Evolutionary conservation across 2,888 invertebrate species (phyloP), one percentile per base, ranked within the genome.

Genomic region (Eupithecia dodoneata): DNA sequence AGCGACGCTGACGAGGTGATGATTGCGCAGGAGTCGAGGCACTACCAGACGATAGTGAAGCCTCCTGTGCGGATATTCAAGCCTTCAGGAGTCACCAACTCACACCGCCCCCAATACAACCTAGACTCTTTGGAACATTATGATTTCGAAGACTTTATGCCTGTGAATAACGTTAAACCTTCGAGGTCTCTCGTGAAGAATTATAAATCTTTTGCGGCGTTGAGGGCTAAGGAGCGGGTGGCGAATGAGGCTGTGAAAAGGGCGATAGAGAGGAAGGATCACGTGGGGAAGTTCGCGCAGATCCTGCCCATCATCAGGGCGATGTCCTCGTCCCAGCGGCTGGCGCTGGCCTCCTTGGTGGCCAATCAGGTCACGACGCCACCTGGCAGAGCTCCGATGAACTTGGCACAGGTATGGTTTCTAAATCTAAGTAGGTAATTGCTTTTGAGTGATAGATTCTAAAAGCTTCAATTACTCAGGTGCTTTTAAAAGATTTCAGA

Each of bases 271-370:
- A 93, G 95, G 83, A 96, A 96, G 72, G 96, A 95, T 55, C 95
- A 96, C 71, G 95, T 96, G 30, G 96, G 96, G 79, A 96, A 96
- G 85, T 96, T 97, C 76, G 95, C 96, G 0, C 96, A 96, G 88
- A 95, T 96, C 44, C 90, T 97, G 90, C 97, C 97, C 66, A 96
- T 97, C 81, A 92, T 97, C 81, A 94, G 96, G 71, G 96, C 96
- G 4, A 95, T 97, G 92, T 96, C 96, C 0, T 95, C 96, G 0
- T 95, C 95, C 47, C 97, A 97, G 89, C 92, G 96, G 49, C 90
- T 96, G 77, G 96, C 96, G 2, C 87, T 97, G 76, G 96, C 96
- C 0, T 96, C 96, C 0, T 83, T 97, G 65, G 96, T 97, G 6
- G 96, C 96, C 2, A 96, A 95, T 3, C 96, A 96, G 87, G 95